Percentiles rank a stretch among this genome's conserved stretches.
These are phyloP conservation scores for Tokudaia tokunoshimensis DNA, from an alignment of 2,797 vertebrate genomes.

Conservation along the genomic window DNA sequence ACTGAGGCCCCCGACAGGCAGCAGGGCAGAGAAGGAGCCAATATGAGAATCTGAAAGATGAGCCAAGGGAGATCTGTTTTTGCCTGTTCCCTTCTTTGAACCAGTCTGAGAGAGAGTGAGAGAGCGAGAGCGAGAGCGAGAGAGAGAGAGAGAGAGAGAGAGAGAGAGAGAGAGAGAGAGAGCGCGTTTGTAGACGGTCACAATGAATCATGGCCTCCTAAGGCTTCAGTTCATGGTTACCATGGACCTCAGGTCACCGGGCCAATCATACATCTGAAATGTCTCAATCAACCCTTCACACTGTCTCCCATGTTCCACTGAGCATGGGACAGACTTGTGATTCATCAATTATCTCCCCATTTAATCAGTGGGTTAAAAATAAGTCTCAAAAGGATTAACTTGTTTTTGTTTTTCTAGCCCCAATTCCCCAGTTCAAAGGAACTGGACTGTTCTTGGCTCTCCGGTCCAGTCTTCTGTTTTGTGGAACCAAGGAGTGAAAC, in stretches of 20 bases:
- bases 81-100: neutral
- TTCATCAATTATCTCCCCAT: neutral
- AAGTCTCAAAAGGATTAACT: slow-evolving; percentile 1
- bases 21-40: neutral
- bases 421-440: neutral
- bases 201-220: neutral
- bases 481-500: neutral
- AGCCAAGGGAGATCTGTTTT: neutral
- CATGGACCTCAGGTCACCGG: neutral
- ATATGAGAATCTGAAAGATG: neutral
- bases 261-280: neutral
- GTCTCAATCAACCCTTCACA: neutral
- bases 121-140: too few relatives aligned
- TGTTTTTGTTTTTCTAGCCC: neutral
- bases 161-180: too few relatives aligned
- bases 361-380: neutral
- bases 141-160: too few relatives aligned
- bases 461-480: neutral
- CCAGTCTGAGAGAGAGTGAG: neutral
- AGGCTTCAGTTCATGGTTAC: neutral
- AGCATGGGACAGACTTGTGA: neutral
- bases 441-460: neutral
- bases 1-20: neutral
- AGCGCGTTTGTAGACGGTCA: neutral
- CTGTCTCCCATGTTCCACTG: neutral